Evolutionary conservation across 2,797 vertebrate species (phyloP), one percentile per base, ranked within the genome.

Genomic region (Manis crassicaudata): DNA sequence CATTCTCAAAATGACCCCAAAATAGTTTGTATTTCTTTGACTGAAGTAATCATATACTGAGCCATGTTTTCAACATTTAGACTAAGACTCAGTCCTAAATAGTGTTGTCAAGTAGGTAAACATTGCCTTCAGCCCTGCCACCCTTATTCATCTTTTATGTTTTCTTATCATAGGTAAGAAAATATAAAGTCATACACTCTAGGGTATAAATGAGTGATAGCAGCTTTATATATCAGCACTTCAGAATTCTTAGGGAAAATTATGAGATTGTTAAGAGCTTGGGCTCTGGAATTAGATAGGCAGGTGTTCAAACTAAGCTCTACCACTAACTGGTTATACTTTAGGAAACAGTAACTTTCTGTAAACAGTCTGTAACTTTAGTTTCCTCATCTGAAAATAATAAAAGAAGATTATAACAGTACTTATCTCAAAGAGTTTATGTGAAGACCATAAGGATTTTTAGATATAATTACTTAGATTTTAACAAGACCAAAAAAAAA

Each of bases 371-470:
- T 94, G 17, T 52, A 83, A 6, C 11, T 89, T 76, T 81, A 27
- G 21, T 76, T 84, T 95, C 35, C 9, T 92, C 65, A 83, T 70
- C 58, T 46, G 14, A 88, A 75, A 54, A 7, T 32, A 67, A 54
- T 6, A 89, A 75, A 86, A 63, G 7, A 77, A 89, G 20, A 75
- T 52, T 77, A 7, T 23, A 73, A 68, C 12, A 73, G 21, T 88
- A 52, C 27, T 77, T 88, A 35, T 27, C 40, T 60, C 32, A 80
- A 11, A 75, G 23, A 79, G 54, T 84, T 76, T 70, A 76, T 81
- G 46, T 92, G 72, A 93, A 52, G 16, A 92, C 67, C 54, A 90
- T 94, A 73, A 81, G 46, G 43, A 65, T 43, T 94, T 79, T 80
- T 75, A 88, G 32, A 84, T 73, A 43, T 43, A 89, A 82, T 88